These are phyloP conservation scores for Tinamus major DNA, from an alignment of 2,797 vertebrate species.

Conservation along the genomic window DNA sequence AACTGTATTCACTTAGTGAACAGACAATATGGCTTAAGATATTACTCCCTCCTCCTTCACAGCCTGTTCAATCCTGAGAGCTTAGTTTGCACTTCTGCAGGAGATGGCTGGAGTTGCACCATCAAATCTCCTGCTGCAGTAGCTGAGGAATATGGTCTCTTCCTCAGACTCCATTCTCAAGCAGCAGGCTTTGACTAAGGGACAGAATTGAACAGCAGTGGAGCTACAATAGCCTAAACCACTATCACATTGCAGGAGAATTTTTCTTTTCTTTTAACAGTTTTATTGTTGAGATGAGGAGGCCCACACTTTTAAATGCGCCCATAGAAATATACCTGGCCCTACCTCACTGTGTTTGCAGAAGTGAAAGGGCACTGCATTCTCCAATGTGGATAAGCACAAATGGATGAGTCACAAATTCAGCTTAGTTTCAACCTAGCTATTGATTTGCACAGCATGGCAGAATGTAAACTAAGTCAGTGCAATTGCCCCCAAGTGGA, in stretches of 20 bases:
- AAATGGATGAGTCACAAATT: not conserved
- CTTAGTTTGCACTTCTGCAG: conserved; percentile 19
- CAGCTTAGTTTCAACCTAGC: not conserved
- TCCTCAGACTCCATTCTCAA: not conserved
- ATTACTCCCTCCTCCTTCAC: not conserved
- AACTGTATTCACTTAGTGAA: not conserved
- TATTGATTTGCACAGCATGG: not conserved
- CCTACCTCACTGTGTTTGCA: not conserved
- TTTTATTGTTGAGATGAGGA: not conserved
- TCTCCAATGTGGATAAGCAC: not conserved
- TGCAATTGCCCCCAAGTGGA: not conserved
- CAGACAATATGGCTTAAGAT: not conserved
- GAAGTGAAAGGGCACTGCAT: not conserved
- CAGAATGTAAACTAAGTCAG: not conserved
- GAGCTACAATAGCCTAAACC: not conserved
- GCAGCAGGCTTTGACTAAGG: not conserved
- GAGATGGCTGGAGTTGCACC: not conserved
- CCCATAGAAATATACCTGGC: not conserved
- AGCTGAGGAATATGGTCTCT: not conserved
- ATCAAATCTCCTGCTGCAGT: not conserved
- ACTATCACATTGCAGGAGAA: not conserved
- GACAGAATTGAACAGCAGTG: not conserved
- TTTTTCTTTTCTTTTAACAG: not conserved
- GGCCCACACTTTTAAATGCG: not conserved
- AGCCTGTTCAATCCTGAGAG: not conserved